Percentiles rank a stretch among this genome's conserved stretches.
phyloP scores from a whole-genome alignment of 2,888 invertebrate species.

The Marronus borbonicus region DNA sequence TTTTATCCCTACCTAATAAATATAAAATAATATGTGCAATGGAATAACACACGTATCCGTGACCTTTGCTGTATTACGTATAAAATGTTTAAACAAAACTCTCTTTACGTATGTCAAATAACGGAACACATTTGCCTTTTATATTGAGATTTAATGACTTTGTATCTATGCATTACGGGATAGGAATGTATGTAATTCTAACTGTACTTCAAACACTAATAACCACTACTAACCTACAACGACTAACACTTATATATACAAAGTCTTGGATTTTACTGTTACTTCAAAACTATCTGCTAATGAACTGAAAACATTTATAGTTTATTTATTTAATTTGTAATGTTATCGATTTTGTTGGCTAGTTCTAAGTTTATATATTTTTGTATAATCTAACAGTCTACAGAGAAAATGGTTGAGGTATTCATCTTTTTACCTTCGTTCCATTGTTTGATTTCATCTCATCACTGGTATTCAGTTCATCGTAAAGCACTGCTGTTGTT shows the following conservation, averaged over 20 bases:
- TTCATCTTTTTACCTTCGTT: background rate
- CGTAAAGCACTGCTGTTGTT: slow-evolving; percentile 31
- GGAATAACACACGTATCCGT: slow-evolving; percentile 1
- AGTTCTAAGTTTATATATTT: too few species aligned
- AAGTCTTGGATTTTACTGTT: slow-evolving; percentile 30
- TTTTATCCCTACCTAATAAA: slow-evolving; percentile 6
- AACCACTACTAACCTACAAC: slow-evolving; percentile 51
- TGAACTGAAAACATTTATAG: background rate
- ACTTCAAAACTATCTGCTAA: slow-evolving; percentile 11
- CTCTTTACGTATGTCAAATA: slow-evolving; percentile 44
- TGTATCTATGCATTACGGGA: slow-evolving; percentile 48
- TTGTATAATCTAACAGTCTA: too few species aligned
- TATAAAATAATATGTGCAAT: slow-evolving; percentile 13
- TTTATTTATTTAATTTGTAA: background rate
- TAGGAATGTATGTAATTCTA: slow-evolving; percentile 49
- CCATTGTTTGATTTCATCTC: slow-evolving; percentile 40
- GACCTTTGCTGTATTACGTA: slow-evolving; percentile 45
- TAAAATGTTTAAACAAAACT: slow-evolving; percentile 21
- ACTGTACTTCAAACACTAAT: slow-evolving; percentile 49
- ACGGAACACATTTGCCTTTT: slow-evolving; percentile 48
- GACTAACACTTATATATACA: slow-evolving; percentile 29
- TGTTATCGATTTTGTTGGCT: too few species aligned
- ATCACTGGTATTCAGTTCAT: slow-evolving; percentile 35
- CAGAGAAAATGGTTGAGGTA: too few species aligned
- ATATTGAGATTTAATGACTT: slow-evolving; percentile 48